phyloP scores from a whole-genome alignment of 2,113 vertebrate species.

The Saguinus midas region DNA sequence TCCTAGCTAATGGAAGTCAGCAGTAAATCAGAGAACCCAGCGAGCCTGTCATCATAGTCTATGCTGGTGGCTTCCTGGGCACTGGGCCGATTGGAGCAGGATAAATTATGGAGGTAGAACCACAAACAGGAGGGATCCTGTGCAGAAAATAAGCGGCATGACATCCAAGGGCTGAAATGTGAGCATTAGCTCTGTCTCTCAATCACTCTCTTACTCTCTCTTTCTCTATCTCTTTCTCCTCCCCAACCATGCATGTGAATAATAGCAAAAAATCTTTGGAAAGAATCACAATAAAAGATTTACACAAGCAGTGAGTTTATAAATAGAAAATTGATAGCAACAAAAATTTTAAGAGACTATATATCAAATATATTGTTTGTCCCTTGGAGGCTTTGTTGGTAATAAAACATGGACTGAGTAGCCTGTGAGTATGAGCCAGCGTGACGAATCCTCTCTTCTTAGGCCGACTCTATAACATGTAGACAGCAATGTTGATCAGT shows the following conservation, averaged over 20 bases:
- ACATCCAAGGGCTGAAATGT: neutral
- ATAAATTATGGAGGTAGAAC: neutral
- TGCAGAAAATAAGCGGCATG: neutral
- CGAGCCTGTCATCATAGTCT: too few species aligned
- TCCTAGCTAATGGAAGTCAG: neutral
- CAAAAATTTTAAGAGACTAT: constrained; percentile 18
- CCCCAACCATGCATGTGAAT: neutral
- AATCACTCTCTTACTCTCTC: neutral
- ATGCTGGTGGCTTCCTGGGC: neutral
- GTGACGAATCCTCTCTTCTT: neutral
- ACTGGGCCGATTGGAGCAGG: neutral
- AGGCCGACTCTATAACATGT: neutral
- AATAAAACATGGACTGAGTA: constrained; percentile 1
- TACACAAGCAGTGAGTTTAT: constrained; percentile 42
- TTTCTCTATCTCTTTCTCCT: neutral
- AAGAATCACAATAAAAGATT: constrained; percentile 38
- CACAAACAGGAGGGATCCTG: neutral
- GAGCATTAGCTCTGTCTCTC: neutral
- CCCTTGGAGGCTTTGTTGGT: neutral
- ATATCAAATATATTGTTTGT: constrained; percentile 24
- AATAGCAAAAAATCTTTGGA: constrained; percentile 28
- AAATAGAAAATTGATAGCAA: constrained; percentile 51
- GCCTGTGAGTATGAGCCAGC: neutral
- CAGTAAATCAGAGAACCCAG: neutral
- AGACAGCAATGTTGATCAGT: neutral